Percentiles rank a stretch among this genome's conserved stretches.
These are phyloP conservation scores for Oenanthe melanoleuca DNA, from an alignment of 2,113 vertebrate genomes.

Conservation along the genomic window DNA sequence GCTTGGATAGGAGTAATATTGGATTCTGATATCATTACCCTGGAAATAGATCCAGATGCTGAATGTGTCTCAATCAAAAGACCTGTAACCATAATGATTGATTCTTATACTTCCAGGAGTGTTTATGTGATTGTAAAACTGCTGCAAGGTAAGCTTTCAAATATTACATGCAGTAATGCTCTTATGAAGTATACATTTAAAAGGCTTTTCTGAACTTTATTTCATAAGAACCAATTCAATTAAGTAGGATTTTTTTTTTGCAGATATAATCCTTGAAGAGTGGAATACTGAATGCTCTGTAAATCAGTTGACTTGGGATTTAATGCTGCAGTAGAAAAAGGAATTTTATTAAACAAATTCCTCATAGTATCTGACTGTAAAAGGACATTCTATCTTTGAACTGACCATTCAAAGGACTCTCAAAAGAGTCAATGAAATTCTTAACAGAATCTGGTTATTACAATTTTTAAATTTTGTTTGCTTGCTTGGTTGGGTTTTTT, in stretches of 20 bases:
- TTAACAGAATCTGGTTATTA: neutral
- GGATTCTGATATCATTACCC: neutral
- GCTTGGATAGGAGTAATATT: neutral
- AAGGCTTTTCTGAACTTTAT: neutral
- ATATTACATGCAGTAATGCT: neutral
- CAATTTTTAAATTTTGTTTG: neutral
- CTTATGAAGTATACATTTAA: neutral
- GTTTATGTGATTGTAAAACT: neutral
- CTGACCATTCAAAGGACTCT: neutral
- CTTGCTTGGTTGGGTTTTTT: neutral
- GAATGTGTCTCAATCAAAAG: neutral
- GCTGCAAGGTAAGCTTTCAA: neutral
- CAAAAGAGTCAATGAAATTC: neutral
- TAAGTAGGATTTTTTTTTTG: neutral
- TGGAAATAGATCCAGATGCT: neutral
- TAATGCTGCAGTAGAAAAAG: neutral
- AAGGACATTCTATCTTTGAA: neutral
- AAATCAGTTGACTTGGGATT: neutral
- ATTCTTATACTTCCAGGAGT: neutral
- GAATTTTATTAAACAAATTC: neutral
- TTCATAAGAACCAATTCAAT: neutral
- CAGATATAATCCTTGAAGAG: neutral
- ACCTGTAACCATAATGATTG: neutral
- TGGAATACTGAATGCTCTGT: neutral
- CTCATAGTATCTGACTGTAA: neutral